These are phyloP conservation scores for Diogma glabrata DNA, from an alignment of 2,888 invertebrate genomes.

Conservation along the genomic window DNA sequence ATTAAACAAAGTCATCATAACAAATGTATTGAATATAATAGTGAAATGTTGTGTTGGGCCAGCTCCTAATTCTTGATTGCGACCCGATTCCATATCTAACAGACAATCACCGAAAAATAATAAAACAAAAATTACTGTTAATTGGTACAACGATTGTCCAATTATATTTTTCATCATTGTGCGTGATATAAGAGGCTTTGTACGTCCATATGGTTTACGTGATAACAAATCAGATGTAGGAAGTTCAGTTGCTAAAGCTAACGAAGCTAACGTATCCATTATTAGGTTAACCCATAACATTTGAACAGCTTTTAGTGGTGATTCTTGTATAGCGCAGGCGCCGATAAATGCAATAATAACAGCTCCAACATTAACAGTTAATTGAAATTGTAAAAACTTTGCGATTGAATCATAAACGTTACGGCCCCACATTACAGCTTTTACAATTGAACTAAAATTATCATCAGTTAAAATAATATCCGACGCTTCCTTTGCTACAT, in stretches of 20 bases:
- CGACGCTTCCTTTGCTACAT: conserved; percentile 99
- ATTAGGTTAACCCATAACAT: conserved; percentile 99
- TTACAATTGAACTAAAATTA: conserved; percentile 98
- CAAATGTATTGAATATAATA: conserved; percentile 99
- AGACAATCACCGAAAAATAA: conserved; percentile 84
- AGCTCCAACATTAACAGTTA: conserved; percentile 97
- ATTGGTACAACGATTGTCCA: conserved; percentile 93
- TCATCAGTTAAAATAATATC: conserved; percentile 99
- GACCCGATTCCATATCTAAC: conserved; percentile 89
- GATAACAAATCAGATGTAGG: conserved; percentile 86
- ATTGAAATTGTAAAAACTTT: conserved; percentile 98
- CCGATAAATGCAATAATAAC: conserved; percentile 98
- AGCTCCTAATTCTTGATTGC: conserved; percentile 57
- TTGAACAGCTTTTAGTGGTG: conserved; percentile 96
- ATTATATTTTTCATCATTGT: conserved; percentile 99
- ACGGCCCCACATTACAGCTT: conserved; percentile 99
- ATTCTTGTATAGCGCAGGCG: conserved; percentile 95
- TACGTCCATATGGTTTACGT: conserved; percentile 94
- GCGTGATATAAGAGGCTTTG: conserved; percentile 93
- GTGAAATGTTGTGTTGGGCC: conserved; percentile 96
- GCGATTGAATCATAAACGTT: conserved; percentile 99
- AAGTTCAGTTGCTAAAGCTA: conserved; percentile 93
- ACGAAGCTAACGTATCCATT: conserved; percentile 96
- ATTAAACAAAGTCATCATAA: conserved; percentile 99
- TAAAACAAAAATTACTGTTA: conserved; percentile 84